phyloP scores from a whole-genome alignment of 1,140 invertebrate genomes.

The Homalodisca vitripennis region DNA sequence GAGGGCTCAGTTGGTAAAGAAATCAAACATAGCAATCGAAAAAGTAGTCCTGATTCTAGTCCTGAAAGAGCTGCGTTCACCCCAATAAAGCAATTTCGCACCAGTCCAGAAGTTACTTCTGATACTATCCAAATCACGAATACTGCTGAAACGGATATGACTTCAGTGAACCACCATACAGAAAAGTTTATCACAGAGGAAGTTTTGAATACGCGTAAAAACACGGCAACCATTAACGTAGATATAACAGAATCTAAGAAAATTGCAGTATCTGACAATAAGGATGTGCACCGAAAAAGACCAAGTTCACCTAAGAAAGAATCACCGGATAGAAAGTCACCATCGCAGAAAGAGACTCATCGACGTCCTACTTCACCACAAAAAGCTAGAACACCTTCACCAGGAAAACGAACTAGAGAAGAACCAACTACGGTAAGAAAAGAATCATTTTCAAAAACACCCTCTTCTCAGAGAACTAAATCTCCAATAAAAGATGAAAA shows the following conservation, averaged over 20 bases:
- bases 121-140: slow-evolving; percentile 41
- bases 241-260: not conserved
- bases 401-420: no score
- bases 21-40: slow-evolving; percentile 31
- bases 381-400: no score
- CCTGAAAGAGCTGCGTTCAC: slow-evolving; percentile 43
- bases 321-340: no score
- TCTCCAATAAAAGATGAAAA: not conserved
- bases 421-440: not conserved
- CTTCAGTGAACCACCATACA: not conserved
- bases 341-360: no score
- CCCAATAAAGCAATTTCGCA: slow-evolving; percentile 42
- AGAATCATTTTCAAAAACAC: not conserved
- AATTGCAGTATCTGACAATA: no score
- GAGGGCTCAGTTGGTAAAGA: slow-evolving; percentile 45
- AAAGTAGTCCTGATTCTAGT: slow-evolving; percentile 38
- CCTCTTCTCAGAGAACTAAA: not conserved
- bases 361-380: no score
- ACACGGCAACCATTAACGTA: not conserved
- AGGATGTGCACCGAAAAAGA: no score
- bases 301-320: no score
- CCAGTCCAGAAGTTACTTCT: slow-evolving; percentile 32
- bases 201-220: not conserved
- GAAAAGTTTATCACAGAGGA: not conserved
- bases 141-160: slow-evolving; percentile 39